Percentiles rank a stretch among this genome's conserved stretches.
Evolutionary conservation across 2,888 invertebrate species (phyloP).

Genomic region (Stegophylla sp.): DNA sequence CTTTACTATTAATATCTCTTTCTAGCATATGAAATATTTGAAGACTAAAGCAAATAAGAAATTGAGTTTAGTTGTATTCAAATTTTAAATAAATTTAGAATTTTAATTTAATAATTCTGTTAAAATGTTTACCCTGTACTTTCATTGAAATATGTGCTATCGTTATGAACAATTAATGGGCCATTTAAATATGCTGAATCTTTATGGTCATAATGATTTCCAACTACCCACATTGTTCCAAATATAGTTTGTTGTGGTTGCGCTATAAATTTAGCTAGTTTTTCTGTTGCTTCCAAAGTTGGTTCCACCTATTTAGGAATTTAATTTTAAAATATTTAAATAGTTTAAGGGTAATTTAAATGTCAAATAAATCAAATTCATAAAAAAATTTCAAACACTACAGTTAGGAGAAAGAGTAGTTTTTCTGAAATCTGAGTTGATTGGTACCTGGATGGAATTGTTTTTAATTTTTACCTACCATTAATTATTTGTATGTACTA

Average conservation of each 20-base stretch:
- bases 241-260: slow-evolving; percentile 74
- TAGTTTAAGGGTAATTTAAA: too few relatives aligned
- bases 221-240: slow-evolving; percentile 77
- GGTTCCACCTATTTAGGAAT: slow-evolving; percentile 66
- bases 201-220: slow-evolving; percentile 69
- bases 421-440: too few relatives aligned
- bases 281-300: slow-evolving; percentile 68
- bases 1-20: slow-evolving; percentile 68
- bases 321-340: background rate
- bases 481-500: too few relatives aligned
- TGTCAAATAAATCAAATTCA: too few relatives aligned
- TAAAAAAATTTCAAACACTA: too few relatives aligned
- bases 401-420: too few relatives aligned
- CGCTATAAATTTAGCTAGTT: slow-evolving; percentile 69
- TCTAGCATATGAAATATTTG: slow-evolving; percentile 72
- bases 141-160: slow-evolving; percentile 79
- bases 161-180: slow-evolving; percentile 76
- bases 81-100: background rate
- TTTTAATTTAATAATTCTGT: slow-evolving; percentile 10
- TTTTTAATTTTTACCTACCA: too few relatives aligned
- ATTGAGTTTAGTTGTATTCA: background rate
- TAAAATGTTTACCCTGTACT: slow-evolving; percentile 71
- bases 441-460: too few relatives aligned
- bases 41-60: slow-evolving; percentile 64
- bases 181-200: slow-evolving; percentile 79